Percentiles rank a stretch among this genome's conserved stretches.
Evolutionary conservation across 1,140 invertebrate species (phyloP).

Genomic region (Caerostris extrusa): DNA sequence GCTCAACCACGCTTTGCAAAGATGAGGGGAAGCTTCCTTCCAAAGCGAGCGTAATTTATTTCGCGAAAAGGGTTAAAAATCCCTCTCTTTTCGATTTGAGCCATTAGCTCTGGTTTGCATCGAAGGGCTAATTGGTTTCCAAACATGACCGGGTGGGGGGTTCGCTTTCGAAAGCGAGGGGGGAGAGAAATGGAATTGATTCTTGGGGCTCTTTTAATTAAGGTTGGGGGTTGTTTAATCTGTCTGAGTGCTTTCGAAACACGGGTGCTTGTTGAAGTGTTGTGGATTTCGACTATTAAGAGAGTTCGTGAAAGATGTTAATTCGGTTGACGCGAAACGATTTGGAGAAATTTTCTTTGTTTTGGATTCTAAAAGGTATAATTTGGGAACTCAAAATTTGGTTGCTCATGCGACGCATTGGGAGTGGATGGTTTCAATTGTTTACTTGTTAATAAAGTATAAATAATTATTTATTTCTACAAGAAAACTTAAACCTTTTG

Average conservation of each 20-base stretch:
- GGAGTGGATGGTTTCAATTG: too few species aligned
- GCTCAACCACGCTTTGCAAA: not conserved
- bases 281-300: not conserved
- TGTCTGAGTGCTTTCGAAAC: not conserved
- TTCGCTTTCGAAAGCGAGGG: not conserved
- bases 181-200: not conserved
- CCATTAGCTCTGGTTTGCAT: not conserved
- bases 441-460: too few species aligned
- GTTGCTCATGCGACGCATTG: too few species aligned
- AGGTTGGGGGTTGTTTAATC: not conserved
- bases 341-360: not conserved
- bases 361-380: not conserved
- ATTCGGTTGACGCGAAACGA: not conserved
- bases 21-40: not conserved
- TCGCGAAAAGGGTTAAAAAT: not conserved
- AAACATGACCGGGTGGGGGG: not conserved
- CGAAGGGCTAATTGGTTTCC: slow-evolving; percentile 15
- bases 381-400: too few species aligned
- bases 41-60: slow-evolving; percentile 4
- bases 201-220: not conserved
- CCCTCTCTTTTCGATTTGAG: not conserved
- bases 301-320: not conserved
- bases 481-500: too few species aligned
- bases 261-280: not conserved
- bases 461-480: too few species aligned